These are phyloP conservation scores for Phyllostomus discolor DNA, from an alignment of 2,113 vertebrate species.

Conservation along the genomic window DNA sequence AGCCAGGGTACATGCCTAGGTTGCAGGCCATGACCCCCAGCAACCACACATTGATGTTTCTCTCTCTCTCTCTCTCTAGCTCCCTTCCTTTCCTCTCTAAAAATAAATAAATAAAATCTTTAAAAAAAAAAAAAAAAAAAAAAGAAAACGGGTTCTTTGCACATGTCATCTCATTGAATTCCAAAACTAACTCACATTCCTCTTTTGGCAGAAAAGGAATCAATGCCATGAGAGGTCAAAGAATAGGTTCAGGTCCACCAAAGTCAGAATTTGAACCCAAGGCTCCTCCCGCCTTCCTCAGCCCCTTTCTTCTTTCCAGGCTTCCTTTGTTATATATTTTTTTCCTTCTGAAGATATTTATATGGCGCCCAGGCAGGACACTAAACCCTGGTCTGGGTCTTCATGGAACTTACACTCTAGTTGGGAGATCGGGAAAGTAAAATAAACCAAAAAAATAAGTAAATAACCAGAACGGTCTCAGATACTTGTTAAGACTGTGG, in stretches of 20 bases:
- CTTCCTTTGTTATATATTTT: background rate
- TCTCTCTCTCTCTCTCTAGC: too few species aligned
- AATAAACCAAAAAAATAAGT: background rate
- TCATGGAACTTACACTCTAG: background rate
- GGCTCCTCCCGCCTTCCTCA: background rate
- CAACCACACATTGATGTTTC: too few species aligned
- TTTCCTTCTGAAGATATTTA: background rate
- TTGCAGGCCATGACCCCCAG: too few species aligned
- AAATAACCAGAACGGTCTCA: background rate
- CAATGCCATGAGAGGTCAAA: background rate
- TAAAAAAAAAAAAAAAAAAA: too few species aligned
- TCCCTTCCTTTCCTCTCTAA: too few species aligned
- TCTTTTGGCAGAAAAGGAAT: background rate
- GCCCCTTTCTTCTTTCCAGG: background rate
- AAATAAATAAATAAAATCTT: too few species aligned
- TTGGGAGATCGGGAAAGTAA: background rate
- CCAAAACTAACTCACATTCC: background rate
- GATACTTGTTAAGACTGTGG: background rate
- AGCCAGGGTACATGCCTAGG: too few species aligned
- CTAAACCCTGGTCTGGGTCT: too few species aligned
- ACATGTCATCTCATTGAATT: background rate
- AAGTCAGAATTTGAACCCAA: background rate
- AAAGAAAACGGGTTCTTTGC: background rate
- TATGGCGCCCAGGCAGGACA: background rate
- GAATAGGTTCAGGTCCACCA: background rate